A percentile compares a stretch with the other conserved stretches of the same genome.
These are phyloP conservation scores for Spodoptera litura DNA, from an alignment of 1,140 invertebrate genomes.

Conservation along the genomic window DNA sequence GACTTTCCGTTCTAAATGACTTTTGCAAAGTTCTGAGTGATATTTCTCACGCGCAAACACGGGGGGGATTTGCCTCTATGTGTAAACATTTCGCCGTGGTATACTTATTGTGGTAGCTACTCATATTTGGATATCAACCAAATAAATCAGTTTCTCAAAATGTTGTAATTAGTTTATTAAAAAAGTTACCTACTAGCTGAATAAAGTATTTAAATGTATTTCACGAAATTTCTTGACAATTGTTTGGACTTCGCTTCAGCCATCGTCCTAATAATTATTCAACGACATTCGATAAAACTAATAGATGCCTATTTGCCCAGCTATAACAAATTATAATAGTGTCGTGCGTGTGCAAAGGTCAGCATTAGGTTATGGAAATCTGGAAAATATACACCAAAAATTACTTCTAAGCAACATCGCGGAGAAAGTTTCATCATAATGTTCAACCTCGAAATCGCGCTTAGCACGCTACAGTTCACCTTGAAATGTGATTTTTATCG, in stretches of 20 bases:
- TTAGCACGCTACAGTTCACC: constrained; percentile 38
- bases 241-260: neutral
- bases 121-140: no score
- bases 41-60: constrained; percentile 19
- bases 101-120: no score
- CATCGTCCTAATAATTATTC: neutral
- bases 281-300: neutral
- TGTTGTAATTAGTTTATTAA: neutral
- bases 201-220: neutral
- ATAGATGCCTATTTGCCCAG: constrained; percentile 21
- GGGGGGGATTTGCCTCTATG: neutral
- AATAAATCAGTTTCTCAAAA: neutral
- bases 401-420: constrained; percentile 33
- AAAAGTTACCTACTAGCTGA: neutral
- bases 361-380: constrained; percentile 28
- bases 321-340: constrained; percentile 6
- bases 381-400: constrained; percentile 34
- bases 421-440: constrained; percentile 28
- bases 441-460: constrained; percentile 17
- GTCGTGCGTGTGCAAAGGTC: constrained; percentile 40
- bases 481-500: constrained; percentile 29
- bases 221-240: neutral
- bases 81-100: neutral
- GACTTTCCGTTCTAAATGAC: neutral
- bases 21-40: constrained; percentile 17